Conservation (phyloP, 1,140 invertebrate genomes). For the Propsilocerus akamusi region DNA sequence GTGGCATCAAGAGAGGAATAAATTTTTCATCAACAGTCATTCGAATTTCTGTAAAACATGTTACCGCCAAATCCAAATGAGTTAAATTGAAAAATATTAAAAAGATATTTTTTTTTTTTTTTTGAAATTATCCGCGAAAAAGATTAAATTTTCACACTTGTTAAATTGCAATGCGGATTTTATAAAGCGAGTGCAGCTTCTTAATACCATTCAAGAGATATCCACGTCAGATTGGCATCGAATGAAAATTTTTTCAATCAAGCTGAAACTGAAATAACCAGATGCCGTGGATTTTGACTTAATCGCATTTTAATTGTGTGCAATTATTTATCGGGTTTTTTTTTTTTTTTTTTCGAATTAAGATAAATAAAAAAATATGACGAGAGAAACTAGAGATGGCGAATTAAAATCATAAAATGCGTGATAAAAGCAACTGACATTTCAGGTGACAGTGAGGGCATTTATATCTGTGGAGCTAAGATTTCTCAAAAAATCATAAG, state of each 20-base stretch:
- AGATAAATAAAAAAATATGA: background rate
- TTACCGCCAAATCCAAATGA: no score
- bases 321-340: background rate
- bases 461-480: no score
- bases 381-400: background rate
- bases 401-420: constrained; percentile 2
- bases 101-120: no score
- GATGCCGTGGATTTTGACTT: background rate
- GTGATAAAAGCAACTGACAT: no score
- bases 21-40: background rate
- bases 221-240: constrained; percentile 1
- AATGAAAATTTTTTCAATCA: background rate
- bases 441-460: no score
- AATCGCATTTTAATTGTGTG: constrained; percentile 1
- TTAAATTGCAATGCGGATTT: background rate
- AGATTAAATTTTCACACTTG: constrained; percentile 3
- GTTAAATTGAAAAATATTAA: no score
- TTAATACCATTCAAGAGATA: background rate
- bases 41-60: no score
- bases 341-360: background rate
- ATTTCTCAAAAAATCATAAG: no score
- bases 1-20: no score
- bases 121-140: constrained; percentile 1
- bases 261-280: background rate
- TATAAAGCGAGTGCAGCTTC: background rate